phyloP scores from a whole-genome alignment of 2,113 vertebrate genomes.

The Butorides virescens region DNA sequence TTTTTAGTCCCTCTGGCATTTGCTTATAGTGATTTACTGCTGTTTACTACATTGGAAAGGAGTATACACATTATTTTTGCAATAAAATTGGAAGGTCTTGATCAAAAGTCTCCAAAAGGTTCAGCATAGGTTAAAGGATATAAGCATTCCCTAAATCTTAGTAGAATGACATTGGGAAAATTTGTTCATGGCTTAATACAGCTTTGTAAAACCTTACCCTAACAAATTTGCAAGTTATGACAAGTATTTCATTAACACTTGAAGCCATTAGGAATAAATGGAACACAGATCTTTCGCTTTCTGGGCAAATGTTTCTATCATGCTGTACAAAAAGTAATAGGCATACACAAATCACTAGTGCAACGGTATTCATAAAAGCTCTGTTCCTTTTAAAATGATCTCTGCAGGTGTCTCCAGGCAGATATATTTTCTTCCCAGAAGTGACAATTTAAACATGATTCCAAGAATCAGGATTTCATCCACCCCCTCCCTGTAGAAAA shows the following conservation, averaged over 20 bases:
- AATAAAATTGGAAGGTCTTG: background rate
- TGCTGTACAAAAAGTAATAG: background rate
- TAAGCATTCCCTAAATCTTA: background rate
- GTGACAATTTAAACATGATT: background rate
- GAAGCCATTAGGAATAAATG: background rate
- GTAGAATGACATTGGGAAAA: background rate
- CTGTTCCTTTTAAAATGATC: background rate
- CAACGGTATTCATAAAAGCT: background rate
- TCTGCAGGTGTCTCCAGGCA: background rate
- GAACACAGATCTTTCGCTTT: background rate
- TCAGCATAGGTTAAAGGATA: background rate
- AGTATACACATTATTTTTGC: background rate
- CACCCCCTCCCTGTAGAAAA: slow-evolving; percentile 19
- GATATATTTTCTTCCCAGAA: background rate
- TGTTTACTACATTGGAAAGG: background rate
- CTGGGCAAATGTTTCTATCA: background rate
- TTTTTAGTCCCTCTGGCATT: background rate
- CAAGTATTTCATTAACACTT: background rate
- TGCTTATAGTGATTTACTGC: background rate
- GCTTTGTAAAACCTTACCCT: background rate
- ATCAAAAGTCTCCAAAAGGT: background rate
- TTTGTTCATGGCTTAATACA: background rate
- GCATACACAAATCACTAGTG: background rate
- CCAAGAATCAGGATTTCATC: slow-evolving; percentile 2
- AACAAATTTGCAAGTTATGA: background rate